Evolutionary conservation across 2,888 invertebrate genomes (phyloP), one percentile per base, ranked within the genome.

Genomic region (Xestia sexstrigata): DNA sequence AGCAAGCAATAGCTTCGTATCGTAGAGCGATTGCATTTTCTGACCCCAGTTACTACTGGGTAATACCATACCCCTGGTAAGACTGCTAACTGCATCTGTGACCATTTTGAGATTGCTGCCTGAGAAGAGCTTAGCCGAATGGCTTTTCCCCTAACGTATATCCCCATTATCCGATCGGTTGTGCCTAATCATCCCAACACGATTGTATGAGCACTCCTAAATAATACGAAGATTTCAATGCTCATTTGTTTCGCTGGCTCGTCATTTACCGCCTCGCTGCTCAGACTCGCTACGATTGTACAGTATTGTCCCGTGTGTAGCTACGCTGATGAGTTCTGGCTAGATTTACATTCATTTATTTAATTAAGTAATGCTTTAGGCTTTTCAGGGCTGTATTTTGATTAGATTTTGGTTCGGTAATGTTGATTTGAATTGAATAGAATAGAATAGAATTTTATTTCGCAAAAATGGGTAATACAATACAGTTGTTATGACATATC

Each of bases 301-400:
- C 42, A 52, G 49, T 60, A 49, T 60, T 52, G 26, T 79, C 49
- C 49, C 58, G 7, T 39, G 49, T 66, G 49, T 72, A 47, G 23
- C 66, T 60, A 17, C 49, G 17, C 72, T 52, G 78, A 72, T 66
- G 79, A 72, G 79, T 66, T 67, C 30, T 30, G 15, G 52, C 49
- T 72, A 60, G 72, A 79, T 79, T 79, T 60, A 52, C 66, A 79
- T 72, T 52, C 17, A 60, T 79, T 60, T 52, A 49, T 79, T 78
- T 79, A 67, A 72, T 67, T 52, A 52, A 26, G 55, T 66, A 20
- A 71, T 60, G 45, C 52, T 5, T 60, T 23, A 23, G 23, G 17
- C 7, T 58, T 58, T 70, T 30, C 6, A 15, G 23, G 5, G 42
- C 20, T 71, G 35, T n/a, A 15, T 67, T 52, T 9, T 52, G 15